A percentile compares a stretch with the other conserved stretches of the same genome.
phyloP scores from a whole-genome alignment of 2,888 invertebrate genomes.

The Lydus trimaculatus region DNA sequence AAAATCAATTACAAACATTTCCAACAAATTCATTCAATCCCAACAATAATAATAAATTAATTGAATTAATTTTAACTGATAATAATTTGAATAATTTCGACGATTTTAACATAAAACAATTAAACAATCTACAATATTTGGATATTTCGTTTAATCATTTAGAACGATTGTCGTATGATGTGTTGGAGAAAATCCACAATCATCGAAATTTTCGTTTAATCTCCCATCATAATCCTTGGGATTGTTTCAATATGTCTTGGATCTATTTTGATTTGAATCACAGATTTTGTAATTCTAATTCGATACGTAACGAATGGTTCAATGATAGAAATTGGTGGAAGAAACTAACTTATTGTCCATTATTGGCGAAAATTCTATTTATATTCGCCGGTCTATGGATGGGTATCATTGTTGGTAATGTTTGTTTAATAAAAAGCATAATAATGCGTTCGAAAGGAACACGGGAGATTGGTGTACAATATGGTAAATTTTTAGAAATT shows the following conservation, averaged over 20 bases:
- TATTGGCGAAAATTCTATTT: neutral
- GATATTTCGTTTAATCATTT: conserved; percentile 40
- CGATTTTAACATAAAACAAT: conserved; percentile 35
- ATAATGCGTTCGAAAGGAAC: conserved; percentile 22
- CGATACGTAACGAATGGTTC: neutral
- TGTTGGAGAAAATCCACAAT: conserved; percentile 32
- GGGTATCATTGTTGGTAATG: conserved; percentile 44
- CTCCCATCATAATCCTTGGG: conserved; percentile 41
- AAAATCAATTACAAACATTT: conserved; percentile 17
- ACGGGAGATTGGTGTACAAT: conserved; percentile 34
- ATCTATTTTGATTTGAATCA: conserved; percentile 18
- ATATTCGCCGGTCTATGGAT: conserved; percentile 36
- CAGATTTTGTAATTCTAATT: neutral
- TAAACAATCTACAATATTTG: conserved; percentile 33
- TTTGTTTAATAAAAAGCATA: conserved; percentile 36
- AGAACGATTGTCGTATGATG: conserved; percentile 30
- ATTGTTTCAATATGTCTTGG: conserved; percentile 35
- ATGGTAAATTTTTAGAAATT: conserved; percentile 30
- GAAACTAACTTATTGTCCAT: neutral
- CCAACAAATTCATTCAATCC: conserved; percentile 11
- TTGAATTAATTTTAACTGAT: conserved; percentile 29
- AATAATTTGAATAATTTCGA: conserved; percentile 36
- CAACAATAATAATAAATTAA: conserved; percentile 13
- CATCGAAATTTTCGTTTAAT: conserved; percentile 37
- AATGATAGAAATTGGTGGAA: conserved; percentile 14